phyloP scores from a whole-genome alignment of 2,888 invertebrate species.

The Blera fallax region DNA sequence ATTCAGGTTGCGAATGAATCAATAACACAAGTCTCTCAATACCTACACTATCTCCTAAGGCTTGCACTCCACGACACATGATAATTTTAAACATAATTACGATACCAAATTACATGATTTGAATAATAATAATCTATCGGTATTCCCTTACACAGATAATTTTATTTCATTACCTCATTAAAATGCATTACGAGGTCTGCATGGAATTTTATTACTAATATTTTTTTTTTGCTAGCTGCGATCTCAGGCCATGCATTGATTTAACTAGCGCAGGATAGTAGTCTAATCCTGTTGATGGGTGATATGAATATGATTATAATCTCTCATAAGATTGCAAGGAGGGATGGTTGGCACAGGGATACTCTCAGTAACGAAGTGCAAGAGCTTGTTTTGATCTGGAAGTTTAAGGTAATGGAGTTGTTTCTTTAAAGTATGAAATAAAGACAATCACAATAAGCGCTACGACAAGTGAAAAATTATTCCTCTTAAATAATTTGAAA shows the following conservation, averaged over 20 bases:
- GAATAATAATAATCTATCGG: constrained; percentile 52
- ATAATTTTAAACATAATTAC: constrained; percentile 63
- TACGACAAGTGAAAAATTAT: too few species aligned
- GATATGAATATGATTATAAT: constrained; percentile 38
- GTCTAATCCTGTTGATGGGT: constrained; percentile 19
- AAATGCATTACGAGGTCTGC: constrained; percentile 40
- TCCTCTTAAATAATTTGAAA: too few species aligned
- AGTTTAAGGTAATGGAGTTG: too few species aligned
- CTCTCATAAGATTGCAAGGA: neutral
- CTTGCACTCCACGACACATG: constrained; percentile 11
- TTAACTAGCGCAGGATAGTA: neutral
- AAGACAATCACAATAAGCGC: too few species aligned
- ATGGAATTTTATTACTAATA: constrained; percentile 37
- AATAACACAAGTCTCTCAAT: neutral
- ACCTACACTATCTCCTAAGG: neutral
- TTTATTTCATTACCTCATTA: constrained; percentile 48
- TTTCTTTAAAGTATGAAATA: too few species aligned
- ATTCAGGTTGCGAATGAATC: constrained; percentile 30
- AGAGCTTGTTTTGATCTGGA: too few species aligned
- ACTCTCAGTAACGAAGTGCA: too few species aligned
- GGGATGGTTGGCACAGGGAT: too few species aligned
- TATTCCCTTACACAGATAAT: constrained; percentile 24
- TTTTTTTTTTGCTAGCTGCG: constrained; percentile 11
- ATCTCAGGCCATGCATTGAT: neutral
- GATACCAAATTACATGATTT: constrained; percentile 51